Evolutionary conservation across 2,888 invertebrate genomes (phyloP), one percentile per base, ranked within the genome.

Genomic region (Pristionchus exspectatus): DNA sequence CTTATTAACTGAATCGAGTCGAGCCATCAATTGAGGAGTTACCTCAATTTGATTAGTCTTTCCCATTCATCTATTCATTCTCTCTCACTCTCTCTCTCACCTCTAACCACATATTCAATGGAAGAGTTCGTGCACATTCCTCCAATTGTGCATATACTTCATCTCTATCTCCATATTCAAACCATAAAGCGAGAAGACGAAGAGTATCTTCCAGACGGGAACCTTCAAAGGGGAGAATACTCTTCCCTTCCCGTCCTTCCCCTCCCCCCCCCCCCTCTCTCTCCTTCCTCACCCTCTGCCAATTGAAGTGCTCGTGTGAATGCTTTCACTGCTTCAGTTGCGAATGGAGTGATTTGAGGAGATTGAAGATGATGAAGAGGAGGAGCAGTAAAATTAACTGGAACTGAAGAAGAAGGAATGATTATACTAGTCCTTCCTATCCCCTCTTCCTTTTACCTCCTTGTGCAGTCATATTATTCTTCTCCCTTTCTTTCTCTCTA

Each of bases 31-130:
- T 95, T 99, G 99, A 0, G 99, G 99, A 93, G 99, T 98, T 0
- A 99, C 90, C 91, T 50, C 10, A 50, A 50, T 9, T 50, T 7
- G 7, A 50, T 50, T 50, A 50, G 44, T 50, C 10, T 10, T 50
- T 50, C 44, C 44, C 44, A 50, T 50, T 9, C 44, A 38, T 50
- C 44, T 50, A 38, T 9, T 50, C 44, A 10, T 12, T 50, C 44
- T 50, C n/a, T n/a, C 44, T 50, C n/a, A 14, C 72, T n/a, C n/a
- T n/a, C n/a, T n/a, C n/a, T n/a, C 72, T 33, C 24, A 90, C 96
- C 96, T 99, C 99, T 18, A 99, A 96, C 99, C 99, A 99, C 5
- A 98, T 99, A 94, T 98, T 98, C 91, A 99, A 98, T 95, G 98
- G 98, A 72, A 99, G 98, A 2, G 97, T 96, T 93, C 97, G 97